Conservation (phyloP, 2,888 invertebrate genomes). For the Pachliopta kotzebuea region DNA sequence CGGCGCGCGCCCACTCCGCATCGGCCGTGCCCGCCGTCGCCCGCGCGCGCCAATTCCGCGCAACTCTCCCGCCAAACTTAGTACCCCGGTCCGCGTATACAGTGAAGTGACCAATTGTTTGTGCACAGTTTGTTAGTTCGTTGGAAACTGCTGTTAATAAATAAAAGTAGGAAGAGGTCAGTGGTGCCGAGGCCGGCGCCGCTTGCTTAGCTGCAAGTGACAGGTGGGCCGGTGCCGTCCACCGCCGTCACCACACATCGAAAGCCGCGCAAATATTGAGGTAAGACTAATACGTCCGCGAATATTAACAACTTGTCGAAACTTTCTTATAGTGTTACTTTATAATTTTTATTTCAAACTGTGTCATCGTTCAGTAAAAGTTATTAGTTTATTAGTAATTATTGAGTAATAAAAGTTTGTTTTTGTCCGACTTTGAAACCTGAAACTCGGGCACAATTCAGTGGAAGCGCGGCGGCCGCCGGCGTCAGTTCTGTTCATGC, state of each 20-base stretch:
- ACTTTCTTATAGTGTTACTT: not conserved
- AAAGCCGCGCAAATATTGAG: slow-evolving; percentile 29
- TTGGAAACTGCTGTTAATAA: too few species aligned
- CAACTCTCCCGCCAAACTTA: slow-evolving; percentile 40
- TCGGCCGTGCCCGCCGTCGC: slow-evolving; percentile 49
- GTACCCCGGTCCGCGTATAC: slow-evolving; percentile 44
- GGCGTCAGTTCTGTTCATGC: slow-evolving; percentile 56
- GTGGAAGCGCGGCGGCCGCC: slow-evolving; percentile 63
- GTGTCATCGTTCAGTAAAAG: slow-evolving; percentile 39
- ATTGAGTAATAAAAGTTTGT: slow-evolving; percentile 54
- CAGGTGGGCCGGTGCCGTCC: slow-evolving; percentile 48
- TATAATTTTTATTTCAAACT: slow-evolving; percentile 3
- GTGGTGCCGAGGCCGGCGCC: slow-evolving; percentile 55
- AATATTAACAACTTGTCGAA: too few species aligned
- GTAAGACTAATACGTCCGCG: too few species aligned
- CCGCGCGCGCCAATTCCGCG: slow-evolving; percentile 40
- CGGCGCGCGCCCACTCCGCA: slow-evolving; percentile 67
- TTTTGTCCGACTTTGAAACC: slow-evolving; percentile 38
- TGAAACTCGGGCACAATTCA: slow-evolving; percentile 44
- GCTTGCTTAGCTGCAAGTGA: slow-evolving; percentile 73
- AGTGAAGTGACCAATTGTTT: slow-evolving; percentile 36
- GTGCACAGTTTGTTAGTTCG: slow-evolving; percentile 18
- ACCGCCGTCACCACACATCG: slow-evolving; percentile 27
- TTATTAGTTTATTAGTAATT: slow-evolving; percentile 41
- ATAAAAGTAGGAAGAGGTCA: slow-evolving; percentile 70